phyloP scores from a whole-genome alignment of 1,140 invertebrate species.

The Drosophila nebulosa region DNA sequence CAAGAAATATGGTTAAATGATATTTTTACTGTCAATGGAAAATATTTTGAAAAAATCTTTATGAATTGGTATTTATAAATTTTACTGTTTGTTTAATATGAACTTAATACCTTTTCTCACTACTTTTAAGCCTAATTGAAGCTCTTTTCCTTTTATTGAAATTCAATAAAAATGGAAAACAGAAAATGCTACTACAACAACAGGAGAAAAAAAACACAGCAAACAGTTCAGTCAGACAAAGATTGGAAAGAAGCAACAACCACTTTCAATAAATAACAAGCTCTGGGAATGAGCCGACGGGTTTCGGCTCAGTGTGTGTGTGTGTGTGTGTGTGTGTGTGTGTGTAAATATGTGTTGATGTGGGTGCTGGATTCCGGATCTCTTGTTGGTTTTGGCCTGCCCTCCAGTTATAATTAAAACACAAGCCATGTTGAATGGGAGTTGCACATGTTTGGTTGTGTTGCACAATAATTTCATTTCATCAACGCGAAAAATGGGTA shows the following conservation, averaged over 20 bases:
- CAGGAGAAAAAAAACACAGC: neutral
- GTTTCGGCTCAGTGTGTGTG: neutral
- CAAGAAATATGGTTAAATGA: too few species aligned
- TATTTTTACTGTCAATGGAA: too few species aligned
- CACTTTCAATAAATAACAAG: conserved; percentile 35
- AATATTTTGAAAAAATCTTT: too few species aligned
- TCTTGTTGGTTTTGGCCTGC: conserved; percentile 16
- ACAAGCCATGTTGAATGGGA: conserved; percentile 22
- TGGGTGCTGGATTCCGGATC: neutral
- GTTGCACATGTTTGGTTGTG: conserved; percentile 23
- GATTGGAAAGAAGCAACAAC: conserved; percentile 16
- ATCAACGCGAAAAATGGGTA: conserved; percentile 3
- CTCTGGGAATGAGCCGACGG: neutral
- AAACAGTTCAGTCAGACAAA: conserved; percentile 8
- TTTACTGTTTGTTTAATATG: neutral
- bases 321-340: neutral
- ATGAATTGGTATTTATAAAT: too few species aligned
- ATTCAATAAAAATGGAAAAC: conserved; percentile 44
- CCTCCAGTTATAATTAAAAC: conserved; percentile 64
- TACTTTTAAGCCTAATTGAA: conserved; percentile 32
- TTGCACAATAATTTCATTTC: conserved; percentile 33
- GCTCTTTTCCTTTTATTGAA: neutral
- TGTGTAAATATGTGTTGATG: neutral
- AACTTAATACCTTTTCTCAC: conserved; percentile 6
- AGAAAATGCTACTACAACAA: neutral